A percentile compares a stretch with the other conserved stretches of the same genome.
phyloP scores from a whole-genome alignment of 2,113 vertebrate genomes.

The Sciurus niger region DNA sequence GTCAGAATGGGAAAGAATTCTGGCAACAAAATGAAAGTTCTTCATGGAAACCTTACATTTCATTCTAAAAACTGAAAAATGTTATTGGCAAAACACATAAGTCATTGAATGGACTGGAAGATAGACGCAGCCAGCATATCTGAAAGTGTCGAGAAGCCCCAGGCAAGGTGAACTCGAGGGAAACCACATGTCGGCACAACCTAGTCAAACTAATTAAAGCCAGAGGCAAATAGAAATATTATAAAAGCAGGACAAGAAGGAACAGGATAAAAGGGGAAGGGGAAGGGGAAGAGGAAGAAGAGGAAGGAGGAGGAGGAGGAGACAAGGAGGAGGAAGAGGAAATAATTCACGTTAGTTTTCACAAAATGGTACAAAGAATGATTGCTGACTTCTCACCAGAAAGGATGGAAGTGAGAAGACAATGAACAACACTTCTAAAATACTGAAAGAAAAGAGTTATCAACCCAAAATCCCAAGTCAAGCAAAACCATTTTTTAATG shows the following conservation, averaged over 20 bases:
- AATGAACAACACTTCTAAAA: not conserved
- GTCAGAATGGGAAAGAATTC: not conserved
- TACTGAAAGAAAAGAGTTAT: not conserved
- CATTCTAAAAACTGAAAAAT: not conserved
- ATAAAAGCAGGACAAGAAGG: not conserved
- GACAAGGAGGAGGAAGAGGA: too few species aligned
- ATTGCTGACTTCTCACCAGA: not conserved
- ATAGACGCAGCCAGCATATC: not conserved
- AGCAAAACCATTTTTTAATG: not conserved
- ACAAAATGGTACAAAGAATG: not conserved
- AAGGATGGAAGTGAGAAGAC: not conserved
- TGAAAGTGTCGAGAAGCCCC: not conserved
- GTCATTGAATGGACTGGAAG: not conserved
- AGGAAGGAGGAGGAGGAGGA: too few species aligned
- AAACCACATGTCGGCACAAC: not conserved
- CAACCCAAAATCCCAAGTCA: not conserved
- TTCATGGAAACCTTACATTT: not conserved
- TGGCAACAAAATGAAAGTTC: not conserved
- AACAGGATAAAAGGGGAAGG: too few species aligned
- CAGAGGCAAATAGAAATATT: not conserved
- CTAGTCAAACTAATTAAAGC: not conserved
- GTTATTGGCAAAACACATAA: not conserved
- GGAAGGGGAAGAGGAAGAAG: too few species aligned
- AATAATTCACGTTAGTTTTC: too few species aligned
- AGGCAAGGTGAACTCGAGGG: too few species aligned